phyloP scores from a whole-genome alignment of 2,113 vertebrate species.

The Protobothrops mucrosquamatus region DNA sequence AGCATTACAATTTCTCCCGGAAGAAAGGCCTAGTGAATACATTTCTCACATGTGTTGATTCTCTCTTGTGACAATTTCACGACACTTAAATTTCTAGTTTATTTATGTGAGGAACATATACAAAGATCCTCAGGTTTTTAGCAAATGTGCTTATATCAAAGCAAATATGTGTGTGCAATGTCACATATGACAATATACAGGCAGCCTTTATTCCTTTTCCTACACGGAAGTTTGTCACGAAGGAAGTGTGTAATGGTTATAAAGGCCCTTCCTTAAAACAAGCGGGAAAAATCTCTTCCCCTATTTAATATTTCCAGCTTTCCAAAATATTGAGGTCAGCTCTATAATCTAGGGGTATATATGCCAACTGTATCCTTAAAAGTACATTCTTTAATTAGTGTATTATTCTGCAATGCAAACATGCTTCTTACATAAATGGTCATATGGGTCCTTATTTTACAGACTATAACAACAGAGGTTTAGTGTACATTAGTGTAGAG shows the following conservation, averaged over 20 bases:
- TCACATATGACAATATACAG: not conserved
- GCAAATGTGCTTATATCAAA: not conserved
- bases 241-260: not conserved
- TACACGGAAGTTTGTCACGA: not conserved
- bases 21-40: not conserved
- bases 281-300: not conserved
- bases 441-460: not conserved
- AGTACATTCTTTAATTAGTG: not conserved
- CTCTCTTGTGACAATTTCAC: not conserved
- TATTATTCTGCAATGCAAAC: not conserved
- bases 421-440: not conserved
- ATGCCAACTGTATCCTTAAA: not conserved
- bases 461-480: not conserved
- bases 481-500: not conserved
- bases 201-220: not conserved
- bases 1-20: not conserved
- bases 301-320: not conserved
- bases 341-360: not conserved
- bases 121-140: not conserved
- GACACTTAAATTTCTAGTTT: not conserved
- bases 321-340: not conserved
- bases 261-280: not conserved
- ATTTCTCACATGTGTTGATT: not conserved
- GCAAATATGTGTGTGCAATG: not conserved
- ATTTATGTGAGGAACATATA: too few species aligned